phyloP scores from a whole-genome alignment of 1,140 invertebrate species.

The Drosophila pseudoobscura region DNA sequence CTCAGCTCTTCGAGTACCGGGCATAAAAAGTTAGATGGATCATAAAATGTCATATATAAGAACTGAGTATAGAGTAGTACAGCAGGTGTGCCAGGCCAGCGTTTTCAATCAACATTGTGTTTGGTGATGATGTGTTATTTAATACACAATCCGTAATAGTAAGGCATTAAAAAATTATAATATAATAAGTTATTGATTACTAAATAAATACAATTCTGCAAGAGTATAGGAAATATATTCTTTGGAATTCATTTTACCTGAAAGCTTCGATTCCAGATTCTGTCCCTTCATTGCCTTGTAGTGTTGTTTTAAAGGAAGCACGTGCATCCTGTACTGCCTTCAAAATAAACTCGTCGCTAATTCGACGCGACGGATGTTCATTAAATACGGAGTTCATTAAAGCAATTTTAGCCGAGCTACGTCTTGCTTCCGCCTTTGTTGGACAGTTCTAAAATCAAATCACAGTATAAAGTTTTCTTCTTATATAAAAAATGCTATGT shows the following conservation, averaged over 20 bases:
- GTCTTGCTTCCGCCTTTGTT: conserved; percentile 95
- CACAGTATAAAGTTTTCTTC: neutral
- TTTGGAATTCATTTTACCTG: conserved; percentile 84
- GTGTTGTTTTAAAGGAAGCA: conserved; percentile 86
- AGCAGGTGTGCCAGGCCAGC: no score
- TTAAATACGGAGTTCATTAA: conserved; percentile 99
- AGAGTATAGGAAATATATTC: no score
- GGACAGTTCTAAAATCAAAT: conserved; percentile 90
- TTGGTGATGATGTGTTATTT: no score
- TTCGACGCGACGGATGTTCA: conserved; percentile 96
- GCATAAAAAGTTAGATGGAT: no score
- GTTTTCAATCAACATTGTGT: no score
- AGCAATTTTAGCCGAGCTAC: conserved; percentile 97
- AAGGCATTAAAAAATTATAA: no score
- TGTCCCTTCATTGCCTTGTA: conserved; percentile 89
- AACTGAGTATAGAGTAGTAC: no score
- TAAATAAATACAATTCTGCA: no score
- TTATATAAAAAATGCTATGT: conserved; percentile 13
- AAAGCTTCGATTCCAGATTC: conserved; percentile 96
- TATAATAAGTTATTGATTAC: no score
- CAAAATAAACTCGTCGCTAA: conserved; percentile 97
- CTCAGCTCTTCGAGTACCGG: no score
- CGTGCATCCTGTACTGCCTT: conserved; percentile 95
- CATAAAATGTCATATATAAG: no score
- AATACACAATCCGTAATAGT: no score